phyloP scores from a whole-genome alignment of 2,888 invertebrate species.

The Diadegma fenestrale region DNA sequence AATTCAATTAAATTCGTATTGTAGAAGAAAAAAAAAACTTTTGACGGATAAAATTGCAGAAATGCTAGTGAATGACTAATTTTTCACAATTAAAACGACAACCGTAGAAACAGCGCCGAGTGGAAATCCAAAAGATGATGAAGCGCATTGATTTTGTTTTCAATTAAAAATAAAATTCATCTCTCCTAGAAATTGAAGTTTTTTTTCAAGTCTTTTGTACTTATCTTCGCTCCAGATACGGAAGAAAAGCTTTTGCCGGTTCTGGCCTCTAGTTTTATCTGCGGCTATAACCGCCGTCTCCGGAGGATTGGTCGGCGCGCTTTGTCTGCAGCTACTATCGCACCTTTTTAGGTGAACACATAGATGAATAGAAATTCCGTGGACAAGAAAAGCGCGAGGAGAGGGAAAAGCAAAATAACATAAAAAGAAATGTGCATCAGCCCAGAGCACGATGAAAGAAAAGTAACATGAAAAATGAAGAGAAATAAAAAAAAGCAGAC shows the following conservation, averaged over 20 bases:
- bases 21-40: too few species aligned
- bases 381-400: conserved; percentile 7
- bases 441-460: neutral
- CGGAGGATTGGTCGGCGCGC: neutral
- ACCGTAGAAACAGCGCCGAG: neutral
- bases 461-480: conserved; percentile 1
- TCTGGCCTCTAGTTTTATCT: conserved; percentile 7
- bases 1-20: too few species aligned
- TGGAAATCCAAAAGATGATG: neutral
- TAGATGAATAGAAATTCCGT: conserved; percentile 17
- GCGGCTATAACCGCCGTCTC: neutral
- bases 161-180: neutral
- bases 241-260: neutral
- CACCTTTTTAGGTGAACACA: conserved; percentile 18
- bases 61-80: too few species aligned
- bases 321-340: conserved; percentile 4
- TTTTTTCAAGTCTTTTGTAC: neutral
- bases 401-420: neutral
- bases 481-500: neutral
- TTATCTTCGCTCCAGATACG: conserved; percentile 15
- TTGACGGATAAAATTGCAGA: too few species aligned
- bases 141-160: neutral
- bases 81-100: too few species aligned
- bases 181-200: neutral
- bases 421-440: neutral